Conservation (phyloP, 2,113 vertebrate genomes). For the Ancistrus triradiatus region DNA sequence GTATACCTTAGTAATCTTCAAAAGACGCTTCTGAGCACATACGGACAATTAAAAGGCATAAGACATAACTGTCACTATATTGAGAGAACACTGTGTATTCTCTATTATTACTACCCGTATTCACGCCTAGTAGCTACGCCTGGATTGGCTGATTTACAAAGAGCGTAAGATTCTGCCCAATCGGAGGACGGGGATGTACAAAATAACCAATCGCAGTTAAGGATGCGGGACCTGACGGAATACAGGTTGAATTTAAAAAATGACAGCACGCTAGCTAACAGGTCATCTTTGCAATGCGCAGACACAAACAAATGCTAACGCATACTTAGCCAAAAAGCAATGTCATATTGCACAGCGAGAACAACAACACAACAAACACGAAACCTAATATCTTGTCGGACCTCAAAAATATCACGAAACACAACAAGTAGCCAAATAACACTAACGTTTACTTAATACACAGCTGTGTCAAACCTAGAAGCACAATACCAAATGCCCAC, state of each 20-base stretch:
- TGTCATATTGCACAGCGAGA: background rate
- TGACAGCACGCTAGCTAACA: background rate
- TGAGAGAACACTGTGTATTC: background rate
- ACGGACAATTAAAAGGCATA: background rate
- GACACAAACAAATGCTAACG: conserved; percentile 1
- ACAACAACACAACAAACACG: background rate
- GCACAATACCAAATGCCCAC: background rate
- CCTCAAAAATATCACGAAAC: background rate
- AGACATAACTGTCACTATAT: background rate
- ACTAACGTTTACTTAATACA: background rate
- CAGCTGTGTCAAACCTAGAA: background rate
- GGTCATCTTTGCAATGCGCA: background rate
- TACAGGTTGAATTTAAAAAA: background rate
- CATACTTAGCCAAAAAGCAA: conserved; percentile 2
- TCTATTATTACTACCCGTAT: background rate
- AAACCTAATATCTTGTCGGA: background rate
- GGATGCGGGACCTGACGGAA: background rate
- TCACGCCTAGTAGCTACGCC: background rate
- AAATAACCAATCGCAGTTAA: background rate
- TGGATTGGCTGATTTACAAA: background rate
- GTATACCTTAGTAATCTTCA: background rate
- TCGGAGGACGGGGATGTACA: background rate
- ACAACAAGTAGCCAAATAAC: background rate
- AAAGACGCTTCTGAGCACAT: too few relatives aligned
- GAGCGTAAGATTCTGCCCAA: background rate